phyloP scores from a whole-genome alignment of 2,888 invertebrate genomes.

The Dolichopus griseipennis region DNA sequence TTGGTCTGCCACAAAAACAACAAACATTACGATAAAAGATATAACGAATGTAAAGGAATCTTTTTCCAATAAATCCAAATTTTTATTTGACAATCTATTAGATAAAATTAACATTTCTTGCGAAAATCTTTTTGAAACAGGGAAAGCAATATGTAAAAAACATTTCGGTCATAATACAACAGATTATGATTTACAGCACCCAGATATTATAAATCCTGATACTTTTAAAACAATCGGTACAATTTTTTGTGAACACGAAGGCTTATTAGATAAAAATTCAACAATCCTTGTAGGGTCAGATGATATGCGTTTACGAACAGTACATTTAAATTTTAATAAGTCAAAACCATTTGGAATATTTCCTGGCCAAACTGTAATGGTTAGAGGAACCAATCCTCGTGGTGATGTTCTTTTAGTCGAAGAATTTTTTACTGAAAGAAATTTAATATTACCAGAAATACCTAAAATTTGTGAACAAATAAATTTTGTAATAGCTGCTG shows the following conservation, averaged over 20 bases:
- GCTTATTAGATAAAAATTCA: slow-evolving; percentile 60
- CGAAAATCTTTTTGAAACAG: slow-evolving; percentile 37
- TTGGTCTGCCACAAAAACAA: slow-evolving; percentile 32
- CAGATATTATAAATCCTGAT: slow-evolving; percentile 34
- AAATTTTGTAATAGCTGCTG: slow-evolving; percentile 66
- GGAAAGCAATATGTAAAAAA: slow-evolving; percentile 35
- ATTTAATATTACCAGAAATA: slow-evolving; percentile 39
- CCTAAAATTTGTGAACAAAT: slow-evolving; percentile 48
- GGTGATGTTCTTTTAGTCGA: slow-evolving; percentile 60
- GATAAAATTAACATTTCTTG: slow-evolving; percentile 35
- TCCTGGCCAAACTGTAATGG: slow-evolving; percentile 50
- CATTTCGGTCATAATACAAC: slow-evolving; percentile 31
- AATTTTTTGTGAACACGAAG: slow-evolving; percentile 63
- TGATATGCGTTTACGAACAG: slow-evolving; percentile 48
- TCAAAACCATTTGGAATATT: slow-evolving; percentile 41
- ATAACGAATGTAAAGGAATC: slow-evolving; percentile 47
- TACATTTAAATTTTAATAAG: slow-evolving; percentile 45
- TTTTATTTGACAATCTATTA: slow-evolving; percentile 38
- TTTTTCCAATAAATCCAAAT: slow-evolving; percentile 40
- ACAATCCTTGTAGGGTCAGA: slow-evolving; percentile 58
- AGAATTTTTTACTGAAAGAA: slow-evolving; percentile 53
- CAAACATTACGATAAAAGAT: slow-evolving; percentile 42
- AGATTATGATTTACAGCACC: slow-evolving; percentile 36
- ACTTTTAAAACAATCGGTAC: slow-evolving; percentile 53
- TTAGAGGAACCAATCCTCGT: slow-evolving; percentile 62